Percentiles rank a stretch among this genome's conserved stretches.
Evolutionary conservation across 1,140 invertebrate species (phyloP).

Genomic region (Diuraphis noxia): DNA sequence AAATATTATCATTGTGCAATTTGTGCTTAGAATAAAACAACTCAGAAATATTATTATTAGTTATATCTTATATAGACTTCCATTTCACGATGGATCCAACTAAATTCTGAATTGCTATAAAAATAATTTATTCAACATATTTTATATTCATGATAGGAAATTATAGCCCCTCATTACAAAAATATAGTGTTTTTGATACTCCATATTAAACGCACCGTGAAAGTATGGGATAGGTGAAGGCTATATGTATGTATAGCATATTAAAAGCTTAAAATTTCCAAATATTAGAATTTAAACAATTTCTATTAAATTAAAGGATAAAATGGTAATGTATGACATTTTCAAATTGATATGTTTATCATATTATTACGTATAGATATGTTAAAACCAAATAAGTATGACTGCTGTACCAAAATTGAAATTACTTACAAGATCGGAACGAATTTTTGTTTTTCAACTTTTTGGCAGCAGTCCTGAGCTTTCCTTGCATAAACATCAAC

Average conservation of each 20-base stretch:
- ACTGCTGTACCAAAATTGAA: not conserved
- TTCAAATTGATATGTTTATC: not conserved
- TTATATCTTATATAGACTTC: not conserved
- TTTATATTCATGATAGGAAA: not conserved
- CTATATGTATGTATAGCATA: too few relatives aligned
- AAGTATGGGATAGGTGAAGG: not conserved
- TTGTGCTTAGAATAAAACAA: not conserved
- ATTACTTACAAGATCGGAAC: constrained; percentile 55
- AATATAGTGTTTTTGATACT: not conserved
- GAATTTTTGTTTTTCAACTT: constrained; percentile 56
- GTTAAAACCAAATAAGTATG: not conserved
- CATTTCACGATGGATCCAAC: not conserved
- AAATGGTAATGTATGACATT: not conserved
- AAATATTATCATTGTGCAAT: too few relatives aligned
- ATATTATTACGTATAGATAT: not conserved
- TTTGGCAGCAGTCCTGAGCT: constrained; percentile 60
- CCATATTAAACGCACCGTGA: not conserved
- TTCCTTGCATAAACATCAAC: constrained; percentile 66
- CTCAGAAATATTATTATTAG: not conserved
- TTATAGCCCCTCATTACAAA: not conserved
- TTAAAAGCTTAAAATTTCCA: not conserved
- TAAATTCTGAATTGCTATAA: not conserved
- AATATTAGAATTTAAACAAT: not conserved
- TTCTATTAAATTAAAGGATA: not conserved
- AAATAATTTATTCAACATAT: not conserved